Conservation (phyloP, 2,113 vertebrate species). For the Nasalis larvatus region DNA sequence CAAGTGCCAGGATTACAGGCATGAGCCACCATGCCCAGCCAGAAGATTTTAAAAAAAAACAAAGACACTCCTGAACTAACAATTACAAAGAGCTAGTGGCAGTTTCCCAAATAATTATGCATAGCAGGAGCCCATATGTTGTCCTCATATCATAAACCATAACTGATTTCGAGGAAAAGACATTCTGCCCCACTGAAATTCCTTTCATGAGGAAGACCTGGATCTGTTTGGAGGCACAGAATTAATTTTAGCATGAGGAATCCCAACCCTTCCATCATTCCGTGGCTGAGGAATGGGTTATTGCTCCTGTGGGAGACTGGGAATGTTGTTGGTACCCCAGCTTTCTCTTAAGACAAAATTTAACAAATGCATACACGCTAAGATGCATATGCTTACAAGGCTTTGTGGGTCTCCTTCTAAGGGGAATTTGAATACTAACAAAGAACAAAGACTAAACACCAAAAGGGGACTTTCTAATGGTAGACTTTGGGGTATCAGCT, state of each 20-base stretch:
- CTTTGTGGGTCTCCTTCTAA: not conserved
- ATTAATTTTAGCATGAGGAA: not conserved
- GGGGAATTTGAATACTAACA: slow-evolving; percentile 20
- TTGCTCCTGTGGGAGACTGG: not conserved
- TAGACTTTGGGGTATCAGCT: not conserved
- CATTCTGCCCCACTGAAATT: not conserved
- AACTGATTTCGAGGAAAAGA: not conserved
- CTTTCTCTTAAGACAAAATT: not conserved
- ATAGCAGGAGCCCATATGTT: not conserved
- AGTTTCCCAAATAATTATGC: not conserved
- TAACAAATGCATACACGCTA: not conserved
- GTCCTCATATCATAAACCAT: not conserved
- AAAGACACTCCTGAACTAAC: not conserved
- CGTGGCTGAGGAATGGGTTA: not conserved
- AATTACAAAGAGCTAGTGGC: not conserved
- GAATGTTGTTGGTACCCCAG: not conserved
- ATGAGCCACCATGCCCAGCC: too few relatives aligned
- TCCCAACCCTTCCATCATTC: not conserved
- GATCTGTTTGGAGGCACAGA: not conserved
- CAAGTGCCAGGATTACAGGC: too few relatives aligned
- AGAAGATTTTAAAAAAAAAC: not conserved
- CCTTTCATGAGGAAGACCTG: not conserved
- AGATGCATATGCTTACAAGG: not conserved
- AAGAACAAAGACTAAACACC: not conserved
- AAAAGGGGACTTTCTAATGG: slow-evolving; percentile 6